phyloP scores from a whole-genome alignment of 2,113 vertebrate species.

The Aspidoscelis tigris region DNA sequence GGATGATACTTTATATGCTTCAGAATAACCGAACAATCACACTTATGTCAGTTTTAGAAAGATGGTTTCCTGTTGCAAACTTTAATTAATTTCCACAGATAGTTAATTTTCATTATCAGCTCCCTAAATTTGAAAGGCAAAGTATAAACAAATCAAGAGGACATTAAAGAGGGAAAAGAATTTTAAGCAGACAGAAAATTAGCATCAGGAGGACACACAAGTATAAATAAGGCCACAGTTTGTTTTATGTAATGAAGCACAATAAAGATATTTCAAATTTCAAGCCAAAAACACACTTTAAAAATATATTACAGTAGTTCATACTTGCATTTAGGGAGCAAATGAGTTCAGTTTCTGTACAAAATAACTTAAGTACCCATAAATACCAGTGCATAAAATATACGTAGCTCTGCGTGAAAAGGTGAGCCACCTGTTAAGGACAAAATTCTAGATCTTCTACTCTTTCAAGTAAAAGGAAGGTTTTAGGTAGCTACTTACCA shows the following conservation, averaged over 20 bases:
- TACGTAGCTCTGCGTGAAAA: conserved; percentile 20
- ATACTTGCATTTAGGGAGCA: conserved; percentile 71
- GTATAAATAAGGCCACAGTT: conserved; percentile 60
- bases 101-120: conserved; percentile 71
- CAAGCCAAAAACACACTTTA: conserved; percentile 75
- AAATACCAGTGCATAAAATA: conserved; percentile 64
- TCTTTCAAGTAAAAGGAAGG: conserved; percentile 56
- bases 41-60: conserved; percentile 58
- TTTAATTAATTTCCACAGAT: conserved; percentile 75
- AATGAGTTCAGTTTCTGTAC: conserved; percentile 63
- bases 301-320: conserved; percentile 58
- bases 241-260: conserved; percentile 62
- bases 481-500: conserved; percentile 82
- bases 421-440: conserved; percentile 64
- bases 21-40: conserved; percentile 48
- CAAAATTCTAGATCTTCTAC: conserved; percentile 51
- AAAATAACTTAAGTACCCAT: conserved; percentile 67
- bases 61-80: conserved; percentile 57
- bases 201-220: conserved; percentile 60
- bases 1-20: conserved; percentile 66
- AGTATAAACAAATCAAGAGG: conserved; percentile 73
- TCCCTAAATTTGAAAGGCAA: conserved; percentile 75
- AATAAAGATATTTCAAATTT: conserved; percentile 58
- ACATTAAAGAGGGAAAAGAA: conserved; percentile 54
- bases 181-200: conserved; percentile 72